Conservation (phyloP, 1,140 invertebrate genomes). For the Papilio xuthus region DNA sequence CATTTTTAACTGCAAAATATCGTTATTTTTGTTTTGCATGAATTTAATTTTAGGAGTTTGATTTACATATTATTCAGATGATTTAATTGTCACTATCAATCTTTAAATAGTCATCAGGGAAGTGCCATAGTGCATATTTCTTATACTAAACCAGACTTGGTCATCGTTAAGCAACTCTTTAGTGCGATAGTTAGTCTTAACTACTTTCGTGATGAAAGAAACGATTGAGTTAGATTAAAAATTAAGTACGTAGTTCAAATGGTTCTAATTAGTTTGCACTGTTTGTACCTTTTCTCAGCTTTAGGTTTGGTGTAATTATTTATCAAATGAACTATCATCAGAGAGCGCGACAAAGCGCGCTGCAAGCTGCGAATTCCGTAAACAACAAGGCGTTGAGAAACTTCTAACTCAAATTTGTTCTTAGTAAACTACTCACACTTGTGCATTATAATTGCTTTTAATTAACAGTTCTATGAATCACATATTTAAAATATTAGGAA, state of each 20-base stretch:
- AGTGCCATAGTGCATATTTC: too few relatives aligned
- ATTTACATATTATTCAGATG: too few relatives aligned
- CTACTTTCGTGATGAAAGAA: neutral
- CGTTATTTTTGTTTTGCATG: too few relatives aligned
- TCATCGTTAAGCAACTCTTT: too few relatives aligned
- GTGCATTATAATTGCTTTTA: constrained; percentile 24
- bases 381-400: constrained; percentile 36
- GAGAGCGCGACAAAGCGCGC: constrained; percentile 12
- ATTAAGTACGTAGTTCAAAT: neutral
- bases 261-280: neutral
- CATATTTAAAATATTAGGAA: neutral
- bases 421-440: constrained; percentile 26
- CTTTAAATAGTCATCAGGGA: too few relatives aligned
- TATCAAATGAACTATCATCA: neutral
- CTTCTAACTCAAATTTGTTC: constrained; percentile 34
- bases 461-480: constrained; percentile 4
- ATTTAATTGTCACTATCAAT: too few relatives aligned
- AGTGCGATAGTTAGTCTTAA: too few relatives aligned
- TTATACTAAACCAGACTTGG: too few relatives aligned
- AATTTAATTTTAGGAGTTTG: too few relatives aligned
- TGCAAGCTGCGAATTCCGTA: constrained; percentile 21
- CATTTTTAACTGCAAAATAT: too few relatives aligned
- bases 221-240: neutral
- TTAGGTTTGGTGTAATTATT: neutral
- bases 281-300: neutral